Percentiles rank a stretch among this genome's conserved stretches.
These are phyloP conservation scores for Metridium senile DNA, from an alignment of 92 coral and sea anemone genomes.

Conservation along the genomic window DNA sequence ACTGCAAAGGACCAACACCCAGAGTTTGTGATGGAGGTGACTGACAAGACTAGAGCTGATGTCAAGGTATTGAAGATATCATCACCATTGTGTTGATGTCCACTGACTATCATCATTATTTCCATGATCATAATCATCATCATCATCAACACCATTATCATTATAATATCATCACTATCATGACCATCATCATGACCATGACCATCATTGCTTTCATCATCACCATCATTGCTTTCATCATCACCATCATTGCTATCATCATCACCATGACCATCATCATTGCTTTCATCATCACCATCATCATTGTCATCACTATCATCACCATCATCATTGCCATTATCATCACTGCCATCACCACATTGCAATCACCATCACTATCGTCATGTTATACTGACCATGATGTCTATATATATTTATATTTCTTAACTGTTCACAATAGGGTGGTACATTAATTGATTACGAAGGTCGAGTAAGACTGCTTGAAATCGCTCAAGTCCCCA, in stretches of 20 bases:
- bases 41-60: slow-evolving; percentile 97
- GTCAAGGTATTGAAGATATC: slow-evolving; percentile 69
- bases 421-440: slow-evolving; percentile 50
- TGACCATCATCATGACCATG: background rate
- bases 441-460: slow-evolving; percentile 95
- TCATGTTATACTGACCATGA: background rate
- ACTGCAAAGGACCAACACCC: slow-evolving; percentile 40
- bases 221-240: background rate
- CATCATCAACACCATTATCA: background rate
- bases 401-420: background rate
- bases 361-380: background rate
- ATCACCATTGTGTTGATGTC: background rate
- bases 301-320: background rate
- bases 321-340: background rate
- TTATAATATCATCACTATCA: background rate
- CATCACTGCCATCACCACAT: background rate
- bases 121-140: background rate
- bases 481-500: slow-evolving; percentile 98
- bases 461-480: slow-evolving; percentile 76
- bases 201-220: background rate
- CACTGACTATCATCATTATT: background rate
- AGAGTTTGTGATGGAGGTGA: slow-evolving; percentile 97
- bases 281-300: background rate
- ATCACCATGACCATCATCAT: background rate
- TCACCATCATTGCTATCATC: too few species aligned